Evolutionary conservation across 2,888 invertebrate species (phyloP).

Genomic region (Palloptera scutellata): DNA sequence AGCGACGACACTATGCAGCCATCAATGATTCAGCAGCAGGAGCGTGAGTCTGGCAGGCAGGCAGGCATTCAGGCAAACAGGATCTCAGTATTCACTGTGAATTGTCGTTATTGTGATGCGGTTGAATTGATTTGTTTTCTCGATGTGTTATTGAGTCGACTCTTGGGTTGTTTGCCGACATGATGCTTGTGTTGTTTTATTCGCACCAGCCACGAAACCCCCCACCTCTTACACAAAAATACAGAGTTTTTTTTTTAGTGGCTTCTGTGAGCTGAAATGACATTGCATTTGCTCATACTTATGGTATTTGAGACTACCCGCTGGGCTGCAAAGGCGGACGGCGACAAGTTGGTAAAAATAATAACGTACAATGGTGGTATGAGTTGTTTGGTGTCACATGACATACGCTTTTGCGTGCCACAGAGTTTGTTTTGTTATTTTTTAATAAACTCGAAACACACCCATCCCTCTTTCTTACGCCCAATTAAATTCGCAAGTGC

Average conservation of each 20-base stretch:
- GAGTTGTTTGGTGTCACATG: constrained; percentile 30
- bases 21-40: no score
- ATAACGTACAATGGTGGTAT: constrained; percentile 1
- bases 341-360: constrained; percentile 47
- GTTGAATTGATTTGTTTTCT: no score
- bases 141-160: background rate
- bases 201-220: no score
- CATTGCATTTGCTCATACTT: background rate
- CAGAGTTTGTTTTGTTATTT: constrained; percentile 34
- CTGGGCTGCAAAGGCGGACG: constrained; percentile 40
- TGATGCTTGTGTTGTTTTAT: no score
- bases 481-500: constrained; percentile 54
- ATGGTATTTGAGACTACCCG: constrained; percentile 43
- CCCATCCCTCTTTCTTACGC: constrained; percentile 51
- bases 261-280: constrained; percentile 19
- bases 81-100: no score
- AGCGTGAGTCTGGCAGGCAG: no score
- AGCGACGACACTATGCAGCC: no score
- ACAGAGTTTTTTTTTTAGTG: constrained; percentile 31
- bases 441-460: constrained; percentile 52
- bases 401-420: constrained; percentile 42
- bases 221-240: no score
- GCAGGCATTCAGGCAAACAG: no score
- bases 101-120: no score
- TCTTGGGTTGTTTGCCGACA: background rate